Percentiles rank a stretch among this genome's conserved stretches.
phyloP scores from a whole-genome alignment of 35 echinoderm and acorn worm species.

The Chiridota heheva region DNA sequence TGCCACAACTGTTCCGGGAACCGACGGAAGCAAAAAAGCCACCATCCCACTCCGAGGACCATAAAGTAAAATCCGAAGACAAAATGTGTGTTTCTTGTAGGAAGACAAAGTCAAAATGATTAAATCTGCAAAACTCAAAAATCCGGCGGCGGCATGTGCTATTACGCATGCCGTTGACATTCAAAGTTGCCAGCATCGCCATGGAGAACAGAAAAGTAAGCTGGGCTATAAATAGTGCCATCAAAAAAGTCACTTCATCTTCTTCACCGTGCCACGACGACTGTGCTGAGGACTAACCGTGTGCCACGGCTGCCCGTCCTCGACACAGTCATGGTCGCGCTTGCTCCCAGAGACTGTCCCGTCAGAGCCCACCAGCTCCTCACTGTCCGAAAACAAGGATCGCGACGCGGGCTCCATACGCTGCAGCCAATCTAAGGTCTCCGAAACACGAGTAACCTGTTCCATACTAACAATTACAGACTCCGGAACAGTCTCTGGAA shows the following conservation, averaged over 20 bases:
- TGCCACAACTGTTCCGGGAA: background rate
- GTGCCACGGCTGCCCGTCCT: no score
- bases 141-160: background rate
- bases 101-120: slow-evolving; percentile 20
- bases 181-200: background rate
- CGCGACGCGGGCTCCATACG: no score
- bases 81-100: slow-evolving; percentile 38
- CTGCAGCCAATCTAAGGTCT: no score
- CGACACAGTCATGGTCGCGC: background rate
- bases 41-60: background rate
- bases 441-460: no score
- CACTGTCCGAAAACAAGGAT: no score
- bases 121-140: background rate
- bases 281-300: no score
- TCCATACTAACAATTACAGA: no score
- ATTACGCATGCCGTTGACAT: slow-evolving; percentile 31
- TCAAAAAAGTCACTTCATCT: background rate
- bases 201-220: background rate
- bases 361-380: background rate
- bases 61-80: background rate
- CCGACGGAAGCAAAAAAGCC: background rate
- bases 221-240: background rate
- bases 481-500: no score
- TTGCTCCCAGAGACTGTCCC: background rate
- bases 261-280: no score